Base-by-base conservation (phyloP, 1,140 invertebrate species). In the Pseudomyrmex pallidus region DNA sequence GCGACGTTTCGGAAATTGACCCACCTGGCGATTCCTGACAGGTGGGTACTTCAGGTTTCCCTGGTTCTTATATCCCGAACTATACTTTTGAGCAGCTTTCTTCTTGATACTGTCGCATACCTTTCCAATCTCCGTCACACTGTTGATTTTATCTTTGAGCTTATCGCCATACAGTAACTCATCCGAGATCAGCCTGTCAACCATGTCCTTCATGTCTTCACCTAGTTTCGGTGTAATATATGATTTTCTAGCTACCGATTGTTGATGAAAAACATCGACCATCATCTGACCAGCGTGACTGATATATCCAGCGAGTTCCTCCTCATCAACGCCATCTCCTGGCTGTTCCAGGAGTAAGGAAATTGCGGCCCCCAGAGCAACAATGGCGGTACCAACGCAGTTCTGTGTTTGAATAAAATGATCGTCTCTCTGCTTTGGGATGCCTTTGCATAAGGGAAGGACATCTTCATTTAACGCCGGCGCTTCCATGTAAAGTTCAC, bases 391-490 rank as follows among this genome's bases (percentile, higher is more conserved):
- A 13, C 83, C 86, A 0, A 85, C 56, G 48, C 78, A 86, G 25
- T 88, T 88, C 63, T 89, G 86, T 0, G 83, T 88, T 5, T 73
- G 35, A 0, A 48, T n/a, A 25, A 86, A 89, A 66, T 89, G 78
- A 2, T 82, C 2, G 22, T 86, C 86, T 35, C 84, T 59, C 74
- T 87, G 83, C 2, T 82, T 78, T 7, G 85, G 85, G 12, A 73
- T 59, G 0, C 59, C 70, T 67, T 35, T 35, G 0, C 35, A 35
- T 35, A 35, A 35, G 5, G 35, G 35, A 0, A 35, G 35, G 5
- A 35, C 35, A 35, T 35, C 35, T 35, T 5, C 35, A 35, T 35
- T 35, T 0, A 35, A 35, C 0, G 35, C 35, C 35, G 35, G 35
- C 5, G 35, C 35, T 35, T 35, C 35, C 35, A 35, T 35, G 35